These are phyloP conservation scores for Tetraneura akinire DNA, from an alignment of 1,140 invertebrate species.

Conservation along the genomic window DNA sequence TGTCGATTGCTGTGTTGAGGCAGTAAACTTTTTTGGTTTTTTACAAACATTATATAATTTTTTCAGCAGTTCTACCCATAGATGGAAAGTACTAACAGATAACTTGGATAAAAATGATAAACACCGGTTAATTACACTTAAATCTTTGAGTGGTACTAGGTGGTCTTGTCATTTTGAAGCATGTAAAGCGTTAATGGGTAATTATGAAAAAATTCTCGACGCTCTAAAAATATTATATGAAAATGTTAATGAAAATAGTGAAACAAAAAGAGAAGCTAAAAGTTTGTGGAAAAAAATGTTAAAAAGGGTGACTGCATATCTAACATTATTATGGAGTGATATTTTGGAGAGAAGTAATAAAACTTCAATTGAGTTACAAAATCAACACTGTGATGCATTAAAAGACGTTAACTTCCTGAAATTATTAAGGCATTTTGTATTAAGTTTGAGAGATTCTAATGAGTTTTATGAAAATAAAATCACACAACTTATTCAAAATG, in stretches of 20 bases:
- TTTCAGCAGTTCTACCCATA: slow-evolving; percentile 54
- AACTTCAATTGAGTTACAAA: slow-evolving; percentile 10
- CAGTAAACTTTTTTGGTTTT: slow-evolving; percentile 55
- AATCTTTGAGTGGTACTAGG: not conserved
- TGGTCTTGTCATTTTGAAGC: slow-evolving; percentile 52
- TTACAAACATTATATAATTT: slow-evolving; percentile 54
- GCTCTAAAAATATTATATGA: not conserved
- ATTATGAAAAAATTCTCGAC: not conserved
- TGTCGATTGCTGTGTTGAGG: slow-evolving; percentile 53
- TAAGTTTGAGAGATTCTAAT: not conserved
- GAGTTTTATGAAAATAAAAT: slow-evolving; percentile 7
- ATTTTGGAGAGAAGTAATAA: slow-evolving; percentile 5
- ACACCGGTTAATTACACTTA: slow-evolving; percentile 1
- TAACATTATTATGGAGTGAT: slow-evolving; percentile 15
- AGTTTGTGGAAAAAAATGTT: not conserved
- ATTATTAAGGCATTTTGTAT: slow-evolving; percentile 7
- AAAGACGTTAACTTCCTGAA: slow-evolving; percentile 5
- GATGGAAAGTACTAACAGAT: slow-evolving; percentile 51
- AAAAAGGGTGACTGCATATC: not conserved
- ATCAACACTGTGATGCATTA: slow-evolving; percentile 7
- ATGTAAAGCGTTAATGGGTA: slow-evolving; percentile 14
- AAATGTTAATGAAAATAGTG: slow-evolving; percentile 19
- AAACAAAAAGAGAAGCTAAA: not conserved
- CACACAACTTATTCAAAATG: not conserved
- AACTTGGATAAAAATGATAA: slow-evolving; percentile 14